These are phyloP conservation scores for Scomber japonicus DNA, from an alignment of 2,113 vertebrate genomes.

Conservation along the genomic window DNA sequence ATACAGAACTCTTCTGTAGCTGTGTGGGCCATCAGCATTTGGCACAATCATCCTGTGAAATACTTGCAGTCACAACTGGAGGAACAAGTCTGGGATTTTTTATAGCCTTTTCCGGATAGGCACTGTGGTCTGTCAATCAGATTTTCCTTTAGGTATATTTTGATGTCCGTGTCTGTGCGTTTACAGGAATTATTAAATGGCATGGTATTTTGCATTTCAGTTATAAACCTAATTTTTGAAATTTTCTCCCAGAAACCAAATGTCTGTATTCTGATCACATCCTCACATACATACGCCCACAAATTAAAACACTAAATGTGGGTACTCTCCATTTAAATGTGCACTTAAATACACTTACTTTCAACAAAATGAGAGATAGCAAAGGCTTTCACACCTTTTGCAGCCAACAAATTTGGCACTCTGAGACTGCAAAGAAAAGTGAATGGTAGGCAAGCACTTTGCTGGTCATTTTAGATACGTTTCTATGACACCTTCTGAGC, in stretches of 20 bases:
- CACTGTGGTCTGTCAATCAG: constrained; percentile 20
- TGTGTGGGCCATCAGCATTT: neutral
- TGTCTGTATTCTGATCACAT: neutral
- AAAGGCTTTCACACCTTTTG: constrained; percentile 16
- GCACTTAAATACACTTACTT: neutral
- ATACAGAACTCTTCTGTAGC: constrained; percentile 1
- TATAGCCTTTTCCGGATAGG: constrained; percentile 15
- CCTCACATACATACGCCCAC: neutral
- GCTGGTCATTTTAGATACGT: neutral
- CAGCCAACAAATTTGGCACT: constrained; percentile 18
- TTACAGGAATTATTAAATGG: neutral
- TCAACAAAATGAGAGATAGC: neutral
- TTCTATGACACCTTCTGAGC: constrained; percentile 21
- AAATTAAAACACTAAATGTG: neutral
- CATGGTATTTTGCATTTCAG: neutral
- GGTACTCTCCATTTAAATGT: constrained; percentile 3
- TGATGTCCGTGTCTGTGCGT: constrained; percentile 1
- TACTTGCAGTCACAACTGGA: neutral
- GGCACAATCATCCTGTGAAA: constrained; percentile 23
- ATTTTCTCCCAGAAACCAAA: neutral
- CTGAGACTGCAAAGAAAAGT: neutral
- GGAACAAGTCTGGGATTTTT: constrained; percentile 13
- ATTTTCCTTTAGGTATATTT: constrained; percentile 12
- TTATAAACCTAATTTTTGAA: neutral
- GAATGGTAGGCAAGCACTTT: constrained; percentile 5